These are phyloP conservation scores for Euthynnus affinis DNA, from an alignment of 2,797 vertebrate species.

Conservation along the genomic window DNA sequence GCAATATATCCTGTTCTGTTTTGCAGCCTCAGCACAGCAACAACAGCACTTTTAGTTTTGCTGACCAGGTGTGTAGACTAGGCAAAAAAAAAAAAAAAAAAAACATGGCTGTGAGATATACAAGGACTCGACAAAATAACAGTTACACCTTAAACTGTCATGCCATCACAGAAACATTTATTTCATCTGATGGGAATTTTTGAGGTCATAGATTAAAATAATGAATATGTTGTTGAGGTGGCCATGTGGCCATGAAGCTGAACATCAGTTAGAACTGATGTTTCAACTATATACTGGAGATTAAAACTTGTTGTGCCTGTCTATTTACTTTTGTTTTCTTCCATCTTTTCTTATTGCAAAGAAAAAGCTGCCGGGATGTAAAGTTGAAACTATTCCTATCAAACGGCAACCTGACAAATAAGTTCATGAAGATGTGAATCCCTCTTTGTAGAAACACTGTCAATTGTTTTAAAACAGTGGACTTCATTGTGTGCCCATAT, in stretches of 20 bases:
- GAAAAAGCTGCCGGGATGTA: background rate
- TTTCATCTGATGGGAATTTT: background rate
- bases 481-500: constrained; percentile 23
- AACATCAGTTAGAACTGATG: background rate
- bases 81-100: constrained; percentile 2
- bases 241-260: too few species aligned
- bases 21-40: constrained; percentile 24
- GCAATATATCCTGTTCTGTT: constrained; percentile 29
- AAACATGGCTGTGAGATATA: background rate
- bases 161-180: background rate
- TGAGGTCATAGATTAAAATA: background rate
- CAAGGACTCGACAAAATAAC: background rate
- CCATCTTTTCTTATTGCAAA: background rate
- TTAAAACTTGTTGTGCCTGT: background rate
- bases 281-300: background rate
- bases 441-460: background rate
- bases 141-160: background rate
- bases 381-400: background rate
- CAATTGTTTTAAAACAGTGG: constrained; percentile 20
- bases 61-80: constrained; percentile 20
- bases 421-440: background rate
- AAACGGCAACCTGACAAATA: background rate
- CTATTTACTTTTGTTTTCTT: background rate
- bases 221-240: constrained; percentile 4
- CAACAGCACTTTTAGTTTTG: constrained; percentile 17